phyloP scores from a whole-genome alignment of 2,113 vertebrate genomes.

The Orycteropus afer region DNA sequence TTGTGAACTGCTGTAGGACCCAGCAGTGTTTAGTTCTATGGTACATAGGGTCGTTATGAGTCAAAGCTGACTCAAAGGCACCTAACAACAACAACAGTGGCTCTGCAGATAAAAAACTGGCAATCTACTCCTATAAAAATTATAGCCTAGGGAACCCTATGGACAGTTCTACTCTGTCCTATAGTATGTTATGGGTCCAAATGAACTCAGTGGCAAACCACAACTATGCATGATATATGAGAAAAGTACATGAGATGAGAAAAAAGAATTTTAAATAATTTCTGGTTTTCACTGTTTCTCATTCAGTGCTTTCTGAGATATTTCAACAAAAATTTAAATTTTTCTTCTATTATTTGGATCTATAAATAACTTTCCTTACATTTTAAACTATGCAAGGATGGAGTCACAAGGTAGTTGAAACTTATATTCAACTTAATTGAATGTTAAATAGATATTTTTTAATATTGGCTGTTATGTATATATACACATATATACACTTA shows the following conservation, averaged over 20 bases:
- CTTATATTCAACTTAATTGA: not conserved
- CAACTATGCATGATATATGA: not conserved
- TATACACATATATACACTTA: not conserved
- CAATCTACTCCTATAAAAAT: no score
- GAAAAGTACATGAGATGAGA: not conserved
- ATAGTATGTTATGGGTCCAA: not conserved
- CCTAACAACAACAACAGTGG: no score
- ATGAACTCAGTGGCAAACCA: not conserved
- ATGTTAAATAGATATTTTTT: not conserved
- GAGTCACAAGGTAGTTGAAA: not conserved
- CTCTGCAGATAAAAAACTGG: no score
- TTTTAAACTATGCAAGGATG: not conserved
- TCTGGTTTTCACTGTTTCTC: not conserved
- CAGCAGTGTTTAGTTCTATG: no score
- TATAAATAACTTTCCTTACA: not conserved
- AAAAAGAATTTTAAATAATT: not conserved
- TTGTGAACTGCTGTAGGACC: no score
- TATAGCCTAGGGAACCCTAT: not conserved
- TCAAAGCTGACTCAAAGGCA: no score
- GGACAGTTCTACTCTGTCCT: not conserved
- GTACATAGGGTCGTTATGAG: no score
- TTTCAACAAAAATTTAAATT: not conserved
- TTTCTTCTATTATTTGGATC: not conserved
- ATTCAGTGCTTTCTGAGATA: not conserved
- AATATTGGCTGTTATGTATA: not conserved